phyloP scores from a whole-genome alignment of 2,113 vertebrate genomes.

The Corapipo altera region DNA sequence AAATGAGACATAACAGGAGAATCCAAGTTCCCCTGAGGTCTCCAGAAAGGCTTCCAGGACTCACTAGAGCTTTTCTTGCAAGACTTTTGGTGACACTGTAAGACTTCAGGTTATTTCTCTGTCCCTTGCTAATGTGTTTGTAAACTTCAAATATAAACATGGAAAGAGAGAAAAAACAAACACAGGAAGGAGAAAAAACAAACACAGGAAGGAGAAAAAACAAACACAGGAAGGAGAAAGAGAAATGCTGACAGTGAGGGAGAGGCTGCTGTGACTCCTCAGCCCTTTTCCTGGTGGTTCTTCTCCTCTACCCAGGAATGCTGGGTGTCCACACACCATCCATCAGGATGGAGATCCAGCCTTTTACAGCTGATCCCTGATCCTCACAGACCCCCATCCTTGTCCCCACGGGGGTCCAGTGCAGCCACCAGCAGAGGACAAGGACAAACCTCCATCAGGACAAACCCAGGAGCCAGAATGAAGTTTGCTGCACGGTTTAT shows the following conservation, averaged over 20 bases:
- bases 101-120: not conserved
- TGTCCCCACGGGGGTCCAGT: rapidly evolving
- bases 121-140: not conserved
- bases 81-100: not conserved
- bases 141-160: not conserved
- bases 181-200: not conserved
- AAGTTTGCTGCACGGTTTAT: constrained; percentile 12
- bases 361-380: rapidly evolving
- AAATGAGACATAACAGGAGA: rapidly evolving
- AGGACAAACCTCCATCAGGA: not conserved
- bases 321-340: not conserved
- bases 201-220: not conserved
- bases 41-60: not conserved
- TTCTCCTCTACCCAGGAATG: not conserved
- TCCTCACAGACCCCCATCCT: rapidly evolving
- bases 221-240: not conserved
- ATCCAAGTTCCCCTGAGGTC: not conserved
- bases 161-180: not conserved
- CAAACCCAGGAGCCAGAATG: not conserved
- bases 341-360: not conserved
- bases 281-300: rapidly evolving
- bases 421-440: not conserved
- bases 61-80: not conserved
- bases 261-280: not conserved
- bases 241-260: not conserved